phyloP scores from a whole-genome alignment of 2,113 vertebrate genomes.

The Larimichthys crocea region DNA sequence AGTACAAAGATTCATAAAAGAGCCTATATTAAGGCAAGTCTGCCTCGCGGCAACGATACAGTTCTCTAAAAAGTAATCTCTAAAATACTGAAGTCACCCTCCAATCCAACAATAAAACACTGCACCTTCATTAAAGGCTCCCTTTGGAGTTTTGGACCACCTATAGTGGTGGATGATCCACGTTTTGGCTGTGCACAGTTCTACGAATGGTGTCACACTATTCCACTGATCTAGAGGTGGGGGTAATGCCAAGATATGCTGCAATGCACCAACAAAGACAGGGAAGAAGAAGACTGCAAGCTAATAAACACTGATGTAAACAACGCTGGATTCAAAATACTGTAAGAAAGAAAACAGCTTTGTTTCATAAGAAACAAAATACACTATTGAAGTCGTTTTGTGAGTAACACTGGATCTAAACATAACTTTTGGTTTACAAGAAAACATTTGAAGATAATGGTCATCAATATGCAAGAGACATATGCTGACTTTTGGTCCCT shows the following conservation, averaged over 20 bases:
- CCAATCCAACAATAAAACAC: not conserved
- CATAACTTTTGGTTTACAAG: not conserved
- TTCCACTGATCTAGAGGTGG: not conserved
- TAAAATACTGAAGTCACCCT: not conserved
- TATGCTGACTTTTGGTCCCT: not conserved
- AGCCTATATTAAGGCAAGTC: not conserved
- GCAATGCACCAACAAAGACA: not conserved
- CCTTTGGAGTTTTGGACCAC: not conserved
- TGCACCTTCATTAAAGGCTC: not conserved
- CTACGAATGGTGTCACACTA: not conserved
- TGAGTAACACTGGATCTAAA: not conserved
- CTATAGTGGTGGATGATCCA: not conserved
- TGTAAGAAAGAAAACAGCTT: not conserved
- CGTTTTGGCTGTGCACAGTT: not conserved
- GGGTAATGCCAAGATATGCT: not conserved
- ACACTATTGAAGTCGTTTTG: not conserved
- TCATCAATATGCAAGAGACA: not conserved
- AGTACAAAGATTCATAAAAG: constrained; percentile 5
- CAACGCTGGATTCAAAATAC: not conserved
- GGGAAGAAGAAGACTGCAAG: not conserved
- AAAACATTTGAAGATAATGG: not conserved
- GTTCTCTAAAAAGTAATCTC: not conserved
- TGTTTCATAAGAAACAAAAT: not conserved
- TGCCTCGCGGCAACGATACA: not conserved
- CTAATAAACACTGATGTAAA: not conserved